phyloP scores from a whole-genome alignment of 2,888 invertebrate species.

The Cephus runcator region DNA sequence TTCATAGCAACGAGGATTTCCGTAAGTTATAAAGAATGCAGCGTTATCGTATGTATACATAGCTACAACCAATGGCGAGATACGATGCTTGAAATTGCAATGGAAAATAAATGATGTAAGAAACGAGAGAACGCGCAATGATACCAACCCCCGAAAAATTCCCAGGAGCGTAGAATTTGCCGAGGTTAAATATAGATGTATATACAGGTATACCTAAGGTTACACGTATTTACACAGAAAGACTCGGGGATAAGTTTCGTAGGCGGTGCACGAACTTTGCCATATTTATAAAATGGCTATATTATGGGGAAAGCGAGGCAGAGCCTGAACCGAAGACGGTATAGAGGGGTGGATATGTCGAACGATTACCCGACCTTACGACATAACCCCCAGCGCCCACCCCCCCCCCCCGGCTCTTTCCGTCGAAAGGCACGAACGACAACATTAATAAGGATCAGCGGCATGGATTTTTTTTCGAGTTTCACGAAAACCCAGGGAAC shows the following conservation, averaged over 20 bases:
- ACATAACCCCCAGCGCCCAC: neutral
- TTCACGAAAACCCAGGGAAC: neutral
- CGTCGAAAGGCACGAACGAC: neutral
- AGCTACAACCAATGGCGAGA: neutral
- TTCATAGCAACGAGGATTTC: neutral
- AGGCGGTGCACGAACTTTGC: slow-evolving; percentile 15
- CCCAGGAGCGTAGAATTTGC: neutral
- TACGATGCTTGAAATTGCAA: neutral
- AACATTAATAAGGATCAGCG: neutral
- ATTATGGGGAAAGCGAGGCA: slow-evolving; percentile 14
- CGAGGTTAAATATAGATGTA: neutral
- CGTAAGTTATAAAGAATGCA: neutral
- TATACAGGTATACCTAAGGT: neutral
- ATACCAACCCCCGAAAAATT: neutral
- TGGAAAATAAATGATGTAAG: neutral
- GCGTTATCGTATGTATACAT: neutral
- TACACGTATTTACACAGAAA: neutral
- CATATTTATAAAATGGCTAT: slow-evolving; percentile 23
- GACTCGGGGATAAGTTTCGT: slow-evolving; percentile 3
- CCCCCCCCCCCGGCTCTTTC: neutral
- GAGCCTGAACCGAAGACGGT: neutral
- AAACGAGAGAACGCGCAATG: neutral
- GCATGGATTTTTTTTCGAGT: neutral
- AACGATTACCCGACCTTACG: neutral
- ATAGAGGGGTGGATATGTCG: neutral